Conservation (phyloP, 2,888 invertebrate species). For the Marasmarcha lunaedactyla region DNA sequence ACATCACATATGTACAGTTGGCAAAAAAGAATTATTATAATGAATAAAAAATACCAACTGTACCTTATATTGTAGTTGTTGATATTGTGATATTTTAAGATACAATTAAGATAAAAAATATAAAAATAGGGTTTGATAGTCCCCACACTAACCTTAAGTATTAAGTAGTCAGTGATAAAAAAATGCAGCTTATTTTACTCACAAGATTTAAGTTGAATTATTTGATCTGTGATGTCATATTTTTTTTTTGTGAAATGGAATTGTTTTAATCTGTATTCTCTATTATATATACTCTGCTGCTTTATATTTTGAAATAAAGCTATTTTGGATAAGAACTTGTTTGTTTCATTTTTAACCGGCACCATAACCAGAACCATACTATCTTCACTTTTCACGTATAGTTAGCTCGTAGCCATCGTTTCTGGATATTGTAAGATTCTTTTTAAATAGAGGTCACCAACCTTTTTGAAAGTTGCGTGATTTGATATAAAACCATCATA, state of each 20-base stretch:
- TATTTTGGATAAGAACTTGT: conserved; percentile 40
- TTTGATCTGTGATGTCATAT: conserved; percentile 54
- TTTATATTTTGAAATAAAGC: conserved; percentile 50
- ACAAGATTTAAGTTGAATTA: conserved; percentile 28
- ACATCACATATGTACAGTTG: not conserved
- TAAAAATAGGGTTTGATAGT: conserved; percentile 1
- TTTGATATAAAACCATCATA: too few species aligned
- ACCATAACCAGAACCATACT: too few species aligned
- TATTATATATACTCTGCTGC: conserved; percentile 23
- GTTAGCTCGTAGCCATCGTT: too few species aligned
- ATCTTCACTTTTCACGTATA: too few species aligned
- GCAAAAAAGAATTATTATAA: too few species aligned
- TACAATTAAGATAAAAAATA: conserved; percentile 23
- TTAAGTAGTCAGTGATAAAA: conserved; percentile 12
- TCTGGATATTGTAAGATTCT: too few species aligned
- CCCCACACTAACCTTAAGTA: not conserved
- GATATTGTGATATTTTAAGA: conserved; percentile 65
- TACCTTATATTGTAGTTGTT: conserved; percentile 41
- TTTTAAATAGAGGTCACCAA: too few species aligned
- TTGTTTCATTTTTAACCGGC: not conserved
- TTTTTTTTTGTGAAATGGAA: conserved; percentile 39
- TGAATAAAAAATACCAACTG: not conserved
- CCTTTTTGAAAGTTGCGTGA: too few species aligned
- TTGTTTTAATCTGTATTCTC: conserved; percentile 49
- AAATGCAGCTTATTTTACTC: conserved; percentile 19